Base-by-base conservation (phyloP, 2,888 invertebrate genomes). In the Chalcosyrphus nemorum region DNA sequence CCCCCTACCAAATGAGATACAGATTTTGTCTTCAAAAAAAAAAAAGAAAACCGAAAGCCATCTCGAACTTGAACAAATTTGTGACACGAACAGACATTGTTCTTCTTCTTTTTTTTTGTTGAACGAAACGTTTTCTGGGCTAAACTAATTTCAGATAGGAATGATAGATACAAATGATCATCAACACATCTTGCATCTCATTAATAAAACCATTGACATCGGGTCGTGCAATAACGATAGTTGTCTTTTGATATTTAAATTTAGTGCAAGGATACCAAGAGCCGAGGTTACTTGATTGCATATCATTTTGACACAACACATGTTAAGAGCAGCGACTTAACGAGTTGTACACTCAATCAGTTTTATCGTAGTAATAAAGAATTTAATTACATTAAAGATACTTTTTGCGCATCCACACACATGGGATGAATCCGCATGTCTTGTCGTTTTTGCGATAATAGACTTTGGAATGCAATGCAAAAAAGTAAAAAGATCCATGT, bases 171-270 rank as follows among this genome's bases (percentile, higher is more conserved):
- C 71, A 76, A 81, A 61, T 66, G 29, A 72, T 71, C 59, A 45
- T 61, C 29, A 59, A 45, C 63, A 54, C 24, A 66, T 61, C 45
- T 38, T 66, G 66, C 59, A 61, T 54, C 43, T 45, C 57, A 65
- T 76, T 76, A 54, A 76, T 66, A 76, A 41, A 76, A 41, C 24
- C 63, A 81, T 75, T 63, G 75, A 81, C 68, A 75, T 57, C 32
- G 35, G 11, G n/a, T n/a, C n/a, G n/a, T n/a, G n/a, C n/a, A n/a
- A n/a, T n/a, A n/a, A n/a, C n/a, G n/a, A n/a, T n/a, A n/a, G n/a
- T n/a, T n/a, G n/a, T n/a, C n/a, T 19, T 59, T 54, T 32, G 15
- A 19, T 65, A 35, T 41, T 29, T 5, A 43, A 61, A 71, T 71
- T 76, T 61, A 76, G 81, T 66, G 24, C 70, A 76, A 61, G 66